Conservation (phyloP, 1,140 invertebrate genomes). For the Drosophila burlai region DNA sequence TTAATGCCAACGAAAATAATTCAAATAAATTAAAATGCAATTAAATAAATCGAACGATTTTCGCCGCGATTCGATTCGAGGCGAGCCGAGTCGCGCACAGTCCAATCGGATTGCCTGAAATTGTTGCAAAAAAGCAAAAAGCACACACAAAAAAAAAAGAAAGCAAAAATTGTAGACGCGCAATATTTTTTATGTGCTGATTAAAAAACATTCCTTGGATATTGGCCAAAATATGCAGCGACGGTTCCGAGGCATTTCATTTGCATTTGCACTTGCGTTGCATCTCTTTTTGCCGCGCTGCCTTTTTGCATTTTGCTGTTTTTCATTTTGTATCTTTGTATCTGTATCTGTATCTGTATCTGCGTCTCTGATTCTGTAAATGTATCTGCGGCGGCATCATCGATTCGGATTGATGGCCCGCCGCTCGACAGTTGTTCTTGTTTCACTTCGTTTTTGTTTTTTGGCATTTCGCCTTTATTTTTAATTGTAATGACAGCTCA, state of each 20-base stretch:
- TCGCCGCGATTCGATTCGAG: conserved; percentile 35
- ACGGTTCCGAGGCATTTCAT: conserved; percentile 65
- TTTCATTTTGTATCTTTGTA: conserved; percentile 25
- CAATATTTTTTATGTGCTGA: conserved; percentile 84
- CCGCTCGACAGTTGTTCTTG: conserved; percentile 76
- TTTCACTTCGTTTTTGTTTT: conserved; percentile 56
- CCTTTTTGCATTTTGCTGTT: conserved; percentile 29
- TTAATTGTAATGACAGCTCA: conserved; percentile 84
- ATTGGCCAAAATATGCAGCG: conserved; percentile 84
- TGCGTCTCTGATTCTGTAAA: conserved; percentile 40
- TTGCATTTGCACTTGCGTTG: conserved; percentile 68
- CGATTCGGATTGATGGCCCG: conserved; percentile 75
- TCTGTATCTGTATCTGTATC: conserved; percentile 48
- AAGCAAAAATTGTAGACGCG: conserved; percentile 75
- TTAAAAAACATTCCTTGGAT: conserved; percentile 85
- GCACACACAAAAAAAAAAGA: background rate
- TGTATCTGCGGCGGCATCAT: conserved; percentile 61
- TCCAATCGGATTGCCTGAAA: conserved; percentile 29
- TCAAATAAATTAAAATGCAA: conserved; percentile 84
- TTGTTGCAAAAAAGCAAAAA: conserved; percentile 14
- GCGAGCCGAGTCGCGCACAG: conserved; percentile 18
- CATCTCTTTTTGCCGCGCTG: conserved; percentile 29
- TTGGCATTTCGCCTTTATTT: conserved; percentile 63
- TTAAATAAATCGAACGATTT: conserved; percentile 82
- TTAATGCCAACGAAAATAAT: conserved; percentile 81